Evolutionary conservation across 2,797 vertebrate species (phyloP).

Genomic region (Sebastes hubbsi): DNA sequence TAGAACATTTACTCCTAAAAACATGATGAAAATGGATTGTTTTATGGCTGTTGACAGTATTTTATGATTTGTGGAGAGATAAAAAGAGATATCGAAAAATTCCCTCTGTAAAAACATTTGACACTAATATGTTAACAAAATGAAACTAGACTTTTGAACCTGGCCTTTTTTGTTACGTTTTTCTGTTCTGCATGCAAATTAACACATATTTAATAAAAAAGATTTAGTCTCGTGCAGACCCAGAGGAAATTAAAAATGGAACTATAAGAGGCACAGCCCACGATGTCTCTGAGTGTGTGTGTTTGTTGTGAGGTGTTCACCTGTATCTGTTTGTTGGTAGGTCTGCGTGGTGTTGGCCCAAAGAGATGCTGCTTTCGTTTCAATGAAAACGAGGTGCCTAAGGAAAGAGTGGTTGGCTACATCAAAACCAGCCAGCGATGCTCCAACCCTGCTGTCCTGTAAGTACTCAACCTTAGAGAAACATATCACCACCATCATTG

Average conservation of each 20-base stretch:
- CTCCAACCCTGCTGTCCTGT: conserved; percentile 69
- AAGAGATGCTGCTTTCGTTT: conserved; percentile 76
- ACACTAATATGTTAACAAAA: background rate
- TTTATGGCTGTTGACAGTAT: too few relatives aligned
- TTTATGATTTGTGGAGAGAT: too few relatives aligned
- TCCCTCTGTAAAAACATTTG: too few relatives aligned
- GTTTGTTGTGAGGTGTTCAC: background rate
- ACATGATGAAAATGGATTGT: too few relatives aligned
- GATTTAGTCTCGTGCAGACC: too few relatives aligned
- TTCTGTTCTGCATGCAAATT: background rate
- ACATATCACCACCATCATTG: background rate
- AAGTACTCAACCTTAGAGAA: conserved; percentile 33
- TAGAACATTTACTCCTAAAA: too few relatives aligned
- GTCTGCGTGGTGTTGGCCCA: conserved; percentile 44
- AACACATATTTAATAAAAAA: background rate
- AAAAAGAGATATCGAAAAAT: too few relatives aligned
- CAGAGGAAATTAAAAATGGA: conserved; percentile 14
- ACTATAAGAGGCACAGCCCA: background rate
- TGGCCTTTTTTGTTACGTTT: background rate
- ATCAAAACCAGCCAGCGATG: conserved; percentile 76
- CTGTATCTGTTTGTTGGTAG: conserved; percentile 21
- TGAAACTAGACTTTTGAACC: background rate
- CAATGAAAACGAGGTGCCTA: background rate
- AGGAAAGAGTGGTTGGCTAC: conserved; percentile 52
- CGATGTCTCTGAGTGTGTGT: background rate